These are phyloP conservation scores for Ptychobarbus kaznakovi DNA, from an alignment of 2,797 vertebrate species.

Conservation along the genomic window DNA sequence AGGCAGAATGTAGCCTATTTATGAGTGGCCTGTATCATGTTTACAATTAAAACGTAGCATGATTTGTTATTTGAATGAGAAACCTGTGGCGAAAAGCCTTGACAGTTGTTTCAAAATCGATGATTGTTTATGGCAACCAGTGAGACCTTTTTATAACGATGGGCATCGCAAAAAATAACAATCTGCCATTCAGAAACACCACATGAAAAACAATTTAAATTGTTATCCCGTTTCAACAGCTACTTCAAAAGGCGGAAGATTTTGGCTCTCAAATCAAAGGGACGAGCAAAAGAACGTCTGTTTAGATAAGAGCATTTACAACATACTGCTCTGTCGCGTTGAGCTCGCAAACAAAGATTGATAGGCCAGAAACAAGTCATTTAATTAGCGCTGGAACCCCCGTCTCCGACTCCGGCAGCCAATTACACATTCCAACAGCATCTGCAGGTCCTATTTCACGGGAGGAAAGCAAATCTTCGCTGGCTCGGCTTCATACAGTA, in stretches of 20 bases:
- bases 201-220: slow-evolving; percentile 41
- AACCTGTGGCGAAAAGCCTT: slow-evolving; percentile 24
- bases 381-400: slow-evolving; percentile 83
- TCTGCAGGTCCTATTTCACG: slow-evolving; percentile 83
- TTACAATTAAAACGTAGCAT: slow-evolving; percentile 69
- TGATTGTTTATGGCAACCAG: slow-evolving; percentile 38
- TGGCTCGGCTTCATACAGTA: slow-evolving; percentile 83
- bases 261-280: slow-evolving; percentile 74
- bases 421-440: slow-evolving; percentile 85
- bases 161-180: slow-evolving; percentile 37
- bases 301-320: slow-evolving; percentile 81
- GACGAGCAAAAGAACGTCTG: slow-evolving; percentile 77
- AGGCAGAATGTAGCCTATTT: slow-evolving; percentile 67
- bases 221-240: slow-evolving; percentile 28
- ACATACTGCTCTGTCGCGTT: slow-evolving; percentile 78
- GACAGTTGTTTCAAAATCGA: slow-evolving; percentile 38
- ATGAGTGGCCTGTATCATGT: not conserved
- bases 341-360: slow-evolving; percentile 83
- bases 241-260: slow-evolving; percentile 65
- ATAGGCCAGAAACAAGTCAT: slow-evolving; percentile 86
- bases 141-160: slow-evolving; percentile 34
- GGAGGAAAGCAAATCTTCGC: slow-evolving; percentile 79
- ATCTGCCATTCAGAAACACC: not conserved
- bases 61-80: slow-evolving; percentile 62
- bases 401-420: slow-evolving; percentile 67